Base-by-base conservation (phyloP, 1,140 invertebrate species). In the Diabrotica virgifera region DNA sequence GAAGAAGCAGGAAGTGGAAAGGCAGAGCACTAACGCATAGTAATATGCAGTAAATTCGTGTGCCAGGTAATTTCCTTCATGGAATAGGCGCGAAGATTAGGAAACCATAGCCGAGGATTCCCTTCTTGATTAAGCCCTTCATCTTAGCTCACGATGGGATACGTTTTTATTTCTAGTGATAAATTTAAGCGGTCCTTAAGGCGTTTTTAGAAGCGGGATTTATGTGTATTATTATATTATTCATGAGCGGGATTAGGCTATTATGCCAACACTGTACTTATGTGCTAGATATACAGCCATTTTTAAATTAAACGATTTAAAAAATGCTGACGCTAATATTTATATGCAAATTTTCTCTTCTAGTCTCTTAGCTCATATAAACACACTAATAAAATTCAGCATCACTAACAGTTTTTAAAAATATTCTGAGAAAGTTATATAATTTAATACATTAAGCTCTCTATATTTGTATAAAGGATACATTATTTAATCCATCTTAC, bases 11-110 rank as follows among this genome's bases (percentile, higher is more conserved):
- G 46, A 35, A 35, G 36, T 24, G 46, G 10, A 35, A 36, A 24
- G 24, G 53, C 50, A 52, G 59, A 60, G 24, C 59, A 60, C 36
- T 60, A 52, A 60, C 46, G 38, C 40, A 38, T 60, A 50, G 59
- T 60, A 60, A 60, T 60, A 60, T 51, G 59, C 59, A 60, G 59
- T 60, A 60, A 60, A 60, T 60, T 60, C 52, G 59, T 60, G 40
- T 52, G 59, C 59, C 46, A 52, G 59, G 59, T 60, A 60, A 60
- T 60, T 60, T 60, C 59, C 59, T 52, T 13, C 38, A 24, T 52
- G 13, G 52, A 50, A 60, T 51, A 52, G 24, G 59, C 59, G 59
- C 24, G 59, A 60, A 57, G 46, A 36, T 60, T 14, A 52, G 59
- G 13, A 13, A 52, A 60, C 59, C 50, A 60, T 51, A 46, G 46